Evolutionary conservation across 37 sponge, comb jelly and placozoan species (phyloP).

Genomic region (Tethya wilhelma): DNA sequence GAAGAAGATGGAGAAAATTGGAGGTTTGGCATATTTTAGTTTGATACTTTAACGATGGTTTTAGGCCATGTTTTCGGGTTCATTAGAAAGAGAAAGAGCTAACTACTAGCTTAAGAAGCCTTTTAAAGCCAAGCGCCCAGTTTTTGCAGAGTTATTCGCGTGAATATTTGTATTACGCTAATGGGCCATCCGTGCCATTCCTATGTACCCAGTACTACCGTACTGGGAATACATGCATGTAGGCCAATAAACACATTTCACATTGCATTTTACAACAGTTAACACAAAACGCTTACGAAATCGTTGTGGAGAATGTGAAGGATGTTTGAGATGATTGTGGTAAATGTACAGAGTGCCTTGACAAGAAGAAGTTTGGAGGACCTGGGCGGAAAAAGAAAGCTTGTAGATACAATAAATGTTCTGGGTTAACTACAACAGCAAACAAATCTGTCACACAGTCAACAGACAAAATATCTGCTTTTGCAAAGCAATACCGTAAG

Average conservation of each 20-base stretch:
- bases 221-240: too few relatives aligned
- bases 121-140: too few relatives aligned
- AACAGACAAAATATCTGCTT: background rate
- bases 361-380: slow-evolving; percentile 24
- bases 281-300: background rate
- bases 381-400: slow-evolving; percentile 11
- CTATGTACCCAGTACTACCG: too few relatives aligned
- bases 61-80: too few relatives aligned
- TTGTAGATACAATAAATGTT: slow-evolving; percentile 12
- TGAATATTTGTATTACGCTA: too few relatives aligned
- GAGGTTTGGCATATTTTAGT: too few relatives aligned
- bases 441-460: background rate
- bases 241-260: background rate
- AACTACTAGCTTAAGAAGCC: too few relatives aligned
- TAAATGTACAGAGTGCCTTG: slow-evolving; percentile 5
- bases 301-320: slow-evolving; percentile 12
- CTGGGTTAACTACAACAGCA: background rate
- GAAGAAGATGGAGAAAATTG: too few relatives aligned
- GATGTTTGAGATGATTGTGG: slow-evolving; percentile 20
- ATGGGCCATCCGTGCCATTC: too few relatives aligned
- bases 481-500: background rate
- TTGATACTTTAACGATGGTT: too few relatives aligned
- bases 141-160: too few relatives aligned
- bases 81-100: too few relatives aligned
- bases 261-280: background rate